Evolutionary conservation across 2,797 vertebrate species (phyloP), one percentile per base, ranked within the genome.

Genomic region (Arctocebus calabarensis): DNA sequence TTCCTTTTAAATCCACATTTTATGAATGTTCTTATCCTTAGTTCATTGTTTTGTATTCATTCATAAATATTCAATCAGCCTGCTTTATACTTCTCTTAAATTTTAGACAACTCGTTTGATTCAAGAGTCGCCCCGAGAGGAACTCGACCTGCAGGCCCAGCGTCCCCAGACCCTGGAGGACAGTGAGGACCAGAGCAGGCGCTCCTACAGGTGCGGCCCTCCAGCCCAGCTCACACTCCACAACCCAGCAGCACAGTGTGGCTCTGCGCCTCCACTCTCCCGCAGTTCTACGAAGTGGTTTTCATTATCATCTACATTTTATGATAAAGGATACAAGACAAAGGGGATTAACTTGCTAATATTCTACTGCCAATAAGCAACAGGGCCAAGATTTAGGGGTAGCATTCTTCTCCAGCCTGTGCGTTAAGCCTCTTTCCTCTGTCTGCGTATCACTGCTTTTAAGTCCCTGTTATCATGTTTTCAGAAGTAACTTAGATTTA

Each of bases 41-140:
- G n/a, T 23, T 17, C 17, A 62, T 19, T 20, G 7, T 22, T 84
- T 29, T 45, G 3, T 62, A 19, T 61, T 64, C 78, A 32, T n/a
- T 83, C 6, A 2, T 32, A 66, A 43, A 25, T 37, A 14, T 2
- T 70, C 71, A 82, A 4, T 2, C 32, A 8, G 4, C 48, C 48
- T 66, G 27, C 57, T 75, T 66, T 91, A 1, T 89, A 16, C 77
- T 96, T 83, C 83, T 96, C 0, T 78, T 98, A 95, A 64, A n/a
- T 97, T 98, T 95, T 89, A 99, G 99, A 98, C 99, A 0, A 98
- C 99, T 77, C 99, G 98, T 55, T 98, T 99, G 96, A 99, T 99
- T 87, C 99, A 99, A 96, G 99, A 99, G 97, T 98, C 99, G 13
- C 97, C 98, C 81, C 99, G 99, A 68, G 98, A 98, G 87, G 99